Conservation (phyloP, 2,888 invertebrate species). For the Chalcosyrphus nemorum region DNA sequence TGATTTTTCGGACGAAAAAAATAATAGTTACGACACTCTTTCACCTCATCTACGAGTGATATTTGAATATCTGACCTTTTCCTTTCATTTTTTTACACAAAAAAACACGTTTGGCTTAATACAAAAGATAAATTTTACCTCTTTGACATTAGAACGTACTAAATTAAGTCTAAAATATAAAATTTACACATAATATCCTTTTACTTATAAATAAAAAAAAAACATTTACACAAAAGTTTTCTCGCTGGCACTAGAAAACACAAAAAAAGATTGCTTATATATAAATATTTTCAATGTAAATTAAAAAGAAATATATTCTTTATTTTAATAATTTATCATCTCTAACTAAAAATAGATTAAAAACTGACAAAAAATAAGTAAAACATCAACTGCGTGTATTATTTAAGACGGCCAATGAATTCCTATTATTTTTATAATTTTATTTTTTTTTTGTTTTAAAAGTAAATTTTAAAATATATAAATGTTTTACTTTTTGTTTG, state of each 20-base stretch:
- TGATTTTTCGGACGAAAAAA: too few species aligned
- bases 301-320: conserved; percentile 24
- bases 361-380: conserved; percentile 21
- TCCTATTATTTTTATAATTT: conserved; percentile 78
- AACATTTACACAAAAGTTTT: background rate
- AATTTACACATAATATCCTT: conserved; percentile 25
- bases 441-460: conserved; percentile 26
- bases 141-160: background rate
- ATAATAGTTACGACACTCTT: background rate
- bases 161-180: background rate
- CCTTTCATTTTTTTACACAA: background rate
- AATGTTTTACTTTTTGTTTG: background rate
- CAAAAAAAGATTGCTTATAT: background rate
- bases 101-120: background rate
- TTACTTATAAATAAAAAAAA: background rate
- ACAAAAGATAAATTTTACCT: background rate
- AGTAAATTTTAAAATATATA: conserved; percentile 22
- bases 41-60: background rate
- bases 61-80: background rate
- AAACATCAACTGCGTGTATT: conserved; percentile 55
- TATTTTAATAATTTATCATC: conserved; percentile 44
- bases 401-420: conserved; percentile 79
- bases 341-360: conserved; percentile 18
- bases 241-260: conserved; percentile 18
- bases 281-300: conserved; percentile 12